A percentile compares a stretch with the other conserved stretches of the same genome.
Evolutionary conservation across 1,140 invertebrate genomes (phyloP).

Genomic region (Macrostomum lignano): DNA sequence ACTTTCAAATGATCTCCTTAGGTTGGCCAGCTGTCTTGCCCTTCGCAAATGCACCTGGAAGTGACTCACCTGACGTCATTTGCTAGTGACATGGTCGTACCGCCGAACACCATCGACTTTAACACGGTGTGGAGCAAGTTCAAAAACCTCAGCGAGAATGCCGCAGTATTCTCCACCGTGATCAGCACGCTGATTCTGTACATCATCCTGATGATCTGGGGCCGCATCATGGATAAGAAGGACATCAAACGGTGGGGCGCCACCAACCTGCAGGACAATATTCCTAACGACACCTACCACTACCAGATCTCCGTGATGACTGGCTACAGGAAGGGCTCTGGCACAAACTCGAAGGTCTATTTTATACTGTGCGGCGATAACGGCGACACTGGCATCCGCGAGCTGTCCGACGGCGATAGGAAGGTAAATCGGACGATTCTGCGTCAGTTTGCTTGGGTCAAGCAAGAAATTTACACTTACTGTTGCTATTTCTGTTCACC

Average conservation of each 20-base stretch:
- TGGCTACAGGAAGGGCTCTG: background rate
- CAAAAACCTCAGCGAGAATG: slow-evolving; percentile 8
- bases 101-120: slow-evolving; percentile 26
- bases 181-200: slow-evolving; percentile 20
- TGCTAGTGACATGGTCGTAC: slow-evolving; percentile 9
- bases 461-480: too few species aligned
- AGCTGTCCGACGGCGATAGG: slow-evolving; percentile 17
- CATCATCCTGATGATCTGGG: slow-evolving; percentile 18
- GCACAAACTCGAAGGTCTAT: slow-evolving; percentile 12
- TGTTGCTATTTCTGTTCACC: too few species aligned
- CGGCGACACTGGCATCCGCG: slow-evolving; percentile 18
- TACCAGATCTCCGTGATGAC: background rate
- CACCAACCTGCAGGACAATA: background rate
- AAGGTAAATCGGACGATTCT: too few species aligned
- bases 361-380: slow-evolving; percentile 11
- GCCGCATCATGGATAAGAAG: slow-evolving; percentile 20
- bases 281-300: background rate
- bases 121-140: too few species aligned
- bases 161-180: slow-evolving; percentile 12
- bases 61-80: slow-evolving; percentile 3
- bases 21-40: too few species aligned
- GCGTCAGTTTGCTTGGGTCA: too few species aligned
- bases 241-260: slow-evolving; percentile 11
- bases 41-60: too few species aligned
- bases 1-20: too few species aligned